Evolutionary conservation across 2,113 vertebrate species (phyloP).

Genomic region (Apus apus): DNA sequence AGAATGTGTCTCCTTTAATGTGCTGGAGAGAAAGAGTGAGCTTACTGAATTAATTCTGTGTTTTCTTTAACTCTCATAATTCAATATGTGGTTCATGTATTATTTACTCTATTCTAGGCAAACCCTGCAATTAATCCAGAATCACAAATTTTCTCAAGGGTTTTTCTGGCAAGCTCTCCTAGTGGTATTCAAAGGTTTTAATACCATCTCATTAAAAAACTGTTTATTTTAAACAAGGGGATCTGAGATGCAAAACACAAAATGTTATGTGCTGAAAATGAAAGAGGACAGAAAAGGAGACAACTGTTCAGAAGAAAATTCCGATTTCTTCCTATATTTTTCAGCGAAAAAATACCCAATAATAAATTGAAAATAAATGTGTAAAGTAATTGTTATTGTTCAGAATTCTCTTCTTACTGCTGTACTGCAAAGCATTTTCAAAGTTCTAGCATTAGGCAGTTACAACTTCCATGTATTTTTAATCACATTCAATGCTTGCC

Average conservation of each 20-base stretch:
- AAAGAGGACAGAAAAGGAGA: background rate
- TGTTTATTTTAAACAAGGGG: slow-evolving; percentile 11
- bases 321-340: background rate
- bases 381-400: background rate
- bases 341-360: background rate
- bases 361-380: background rate
- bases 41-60: background rate
- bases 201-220: background rate
- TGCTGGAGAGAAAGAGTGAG: background rate
- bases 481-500: background rate
- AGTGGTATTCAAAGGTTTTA: slow-evolving; percentile 35
- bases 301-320: background rate
- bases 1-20: background rate
- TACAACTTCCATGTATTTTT: background rate
- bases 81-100: background rate
- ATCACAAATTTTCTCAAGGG: slow-evolving; percentile 49
- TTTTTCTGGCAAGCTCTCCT: slow-evolving; percentile 37
- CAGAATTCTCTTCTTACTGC: background rate
- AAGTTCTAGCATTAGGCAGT: background rate
- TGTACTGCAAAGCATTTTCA: background rate
- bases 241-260: background rate
- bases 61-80: background rate
- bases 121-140: slow-evolving; percentile 51
- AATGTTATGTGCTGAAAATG: background rate
- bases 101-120: slow-evolving; percentile 30